Percentiles rank a stretch among this genome's conserved stretches.
Conservation (phyloP, 92 coral and sea anemone genomes). For the Meandrina meandrites region DNA sequence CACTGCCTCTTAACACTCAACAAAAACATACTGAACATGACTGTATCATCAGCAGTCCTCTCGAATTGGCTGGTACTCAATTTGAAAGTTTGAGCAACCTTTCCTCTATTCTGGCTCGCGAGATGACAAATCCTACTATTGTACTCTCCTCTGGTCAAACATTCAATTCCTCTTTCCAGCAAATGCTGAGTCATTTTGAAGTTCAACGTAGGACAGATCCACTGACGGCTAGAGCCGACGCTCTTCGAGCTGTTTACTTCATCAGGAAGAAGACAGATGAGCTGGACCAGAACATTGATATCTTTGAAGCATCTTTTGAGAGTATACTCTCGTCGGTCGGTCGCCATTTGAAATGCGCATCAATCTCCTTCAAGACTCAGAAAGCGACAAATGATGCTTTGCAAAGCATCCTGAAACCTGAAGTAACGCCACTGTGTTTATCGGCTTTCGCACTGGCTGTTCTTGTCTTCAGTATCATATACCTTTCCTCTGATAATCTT, state of each 20-base stretch:
- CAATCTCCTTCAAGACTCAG: slow-evolving; percentile 15
- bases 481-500: not conserved
- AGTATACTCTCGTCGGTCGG: not conserved
- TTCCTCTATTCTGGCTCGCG: slow-evolving; percentile 14
- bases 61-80: slow-evolving; percentile 32
- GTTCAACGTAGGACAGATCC: not conserved
- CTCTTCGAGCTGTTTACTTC: slow-evolving; percentile 23
- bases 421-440: not conserved
- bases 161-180: not conserved
- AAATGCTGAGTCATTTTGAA: slow-evolving; percentile 8
- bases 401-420: slow-evolving; percentile 9
- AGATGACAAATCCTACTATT: not conserved
- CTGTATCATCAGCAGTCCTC: slow-evolving; percentile 32
- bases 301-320: slow-evolving; percentile 24
- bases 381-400: not conserved
- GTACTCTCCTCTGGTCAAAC: slow-evolving; percentile 25
- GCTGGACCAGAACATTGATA: not conserved
- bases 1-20: not conserved
- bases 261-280: not conserved
- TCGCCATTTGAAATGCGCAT: not conserved
- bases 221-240: slow-evolving; percentile 5
- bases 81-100: slow-evolving; percentile 18
- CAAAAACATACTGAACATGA: not conserved
- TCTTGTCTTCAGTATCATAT: not conserved
- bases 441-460: not conserved